Percentiles rank a stretch among this genome's conserved stretches.
phyloP scores from a whole-genome alignment of 92 coral and sea anemone genomes.

The Heliopora coerulea region DNA sequence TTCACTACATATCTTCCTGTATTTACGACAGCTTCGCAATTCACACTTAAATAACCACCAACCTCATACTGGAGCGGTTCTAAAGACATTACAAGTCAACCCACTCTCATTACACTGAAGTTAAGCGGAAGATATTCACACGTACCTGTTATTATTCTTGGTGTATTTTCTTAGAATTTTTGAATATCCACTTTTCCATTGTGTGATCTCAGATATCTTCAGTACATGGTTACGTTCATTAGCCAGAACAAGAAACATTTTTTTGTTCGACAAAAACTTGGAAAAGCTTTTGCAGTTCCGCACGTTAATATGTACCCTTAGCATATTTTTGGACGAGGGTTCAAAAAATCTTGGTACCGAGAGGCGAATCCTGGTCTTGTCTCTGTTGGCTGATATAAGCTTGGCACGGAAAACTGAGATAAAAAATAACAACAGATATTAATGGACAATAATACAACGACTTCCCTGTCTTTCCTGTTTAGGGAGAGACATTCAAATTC shows the following conservation, averaged over 20 bases:
- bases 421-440: neutral
- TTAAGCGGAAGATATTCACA: no score
- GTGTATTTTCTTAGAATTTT: neutral
- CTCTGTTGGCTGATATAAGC: neutral
- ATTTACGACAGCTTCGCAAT: no score
- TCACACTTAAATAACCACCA: no score
- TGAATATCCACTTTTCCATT: neutral
- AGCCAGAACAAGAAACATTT: neutral
- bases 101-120: no score
- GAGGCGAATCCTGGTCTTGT: neutral
- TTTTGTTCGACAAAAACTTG: neutral
- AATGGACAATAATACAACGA: no score
- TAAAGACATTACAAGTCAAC: no score
- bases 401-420: slow-evolving; percentile 12
- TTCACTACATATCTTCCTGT: no score
- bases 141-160: no score
- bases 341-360: neutral
- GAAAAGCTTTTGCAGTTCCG: neutral
- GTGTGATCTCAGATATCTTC: neutral
- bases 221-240: neutral
- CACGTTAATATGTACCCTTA: no score
- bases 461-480: no score
- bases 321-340: neutral
- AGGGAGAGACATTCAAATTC: no score
- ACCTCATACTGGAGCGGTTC: no score